Evolutionary conservation across 2,888 invertebrate species (phyloP).

Genomic region (Hoplodrina ambigua): DNA sequence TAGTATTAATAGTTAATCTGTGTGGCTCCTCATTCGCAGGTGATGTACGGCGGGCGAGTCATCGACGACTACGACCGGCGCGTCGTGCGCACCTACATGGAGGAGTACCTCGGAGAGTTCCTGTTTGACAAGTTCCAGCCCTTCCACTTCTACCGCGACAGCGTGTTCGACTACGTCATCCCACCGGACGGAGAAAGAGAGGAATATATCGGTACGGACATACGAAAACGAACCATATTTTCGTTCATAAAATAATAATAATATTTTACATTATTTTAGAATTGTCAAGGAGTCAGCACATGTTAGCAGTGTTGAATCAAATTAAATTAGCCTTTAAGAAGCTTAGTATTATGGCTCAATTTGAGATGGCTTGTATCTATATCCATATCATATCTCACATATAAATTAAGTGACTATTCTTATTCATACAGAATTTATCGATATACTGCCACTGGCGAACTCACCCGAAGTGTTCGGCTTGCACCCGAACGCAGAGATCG

Average conservation of each 20-base stretch:
- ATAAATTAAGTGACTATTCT: background rate
- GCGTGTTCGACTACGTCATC: constrained; percentile 94
- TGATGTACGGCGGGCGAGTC: constrained; percentile 98
- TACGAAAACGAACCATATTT: background rate
- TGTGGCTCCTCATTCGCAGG: constrained; percentile 87
- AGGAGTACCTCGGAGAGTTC: constrained; percentile 98
- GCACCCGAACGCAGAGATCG: constrained; percentile 98
- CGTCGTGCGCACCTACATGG: constrained; percentile 96
- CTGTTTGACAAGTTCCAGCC: constrained; percentile 97
- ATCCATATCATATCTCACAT: too few relatives aligned
- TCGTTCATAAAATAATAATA: background rate
- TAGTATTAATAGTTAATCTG: too few relatives aligned
- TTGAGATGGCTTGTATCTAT: too few relatives aligned
- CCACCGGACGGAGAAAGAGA: constrained; percentile 93
- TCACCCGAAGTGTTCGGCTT: constrained; percentile 97
- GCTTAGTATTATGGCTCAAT: too few relatives aligned
- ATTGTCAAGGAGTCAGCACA: too few relatives aligned
- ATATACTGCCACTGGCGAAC: constrained; percentile 95
- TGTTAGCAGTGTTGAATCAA: too few relatives aligned
- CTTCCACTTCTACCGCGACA: constrained; percentile 96
- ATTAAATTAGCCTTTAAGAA: too few relatives aligned
- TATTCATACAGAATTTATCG: constrained; percentile 92
- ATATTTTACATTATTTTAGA: background rate
- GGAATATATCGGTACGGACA: constrained; percentile 92
- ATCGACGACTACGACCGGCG: constrained; percentile 97